A percentile compares a stretch with the other conserved stretches of the same genome.
Evolutionary conservation across 2,797 vertebrate species (phyloP).

Genomic region (Glossophaga mutica): DNA sequence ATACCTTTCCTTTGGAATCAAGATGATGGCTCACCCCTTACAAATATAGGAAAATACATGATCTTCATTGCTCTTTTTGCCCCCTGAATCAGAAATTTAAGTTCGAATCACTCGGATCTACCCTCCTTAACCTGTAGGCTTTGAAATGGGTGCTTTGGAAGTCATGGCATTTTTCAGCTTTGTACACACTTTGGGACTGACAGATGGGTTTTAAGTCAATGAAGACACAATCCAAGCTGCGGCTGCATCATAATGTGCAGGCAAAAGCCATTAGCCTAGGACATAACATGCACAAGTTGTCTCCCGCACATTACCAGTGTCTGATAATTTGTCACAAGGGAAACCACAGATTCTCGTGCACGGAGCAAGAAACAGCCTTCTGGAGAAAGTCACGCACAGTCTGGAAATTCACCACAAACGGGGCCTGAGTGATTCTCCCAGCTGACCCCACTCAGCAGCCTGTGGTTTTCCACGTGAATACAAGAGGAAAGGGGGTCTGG

Average conservation of each 20-base stretch:
- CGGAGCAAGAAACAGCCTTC: background rate
- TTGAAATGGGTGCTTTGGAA: slow-evolving; percentile 1
- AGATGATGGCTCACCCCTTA: background rate
- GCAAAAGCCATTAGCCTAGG: slow-evolving; percentile 29
- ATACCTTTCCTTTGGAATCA: background rate
- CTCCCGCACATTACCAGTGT: background rate
- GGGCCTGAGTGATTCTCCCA: background rate
- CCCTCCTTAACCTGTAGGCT: background rate
- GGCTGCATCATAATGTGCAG: background rate
- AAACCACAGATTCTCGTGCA: slow-evolving; percentile 16
- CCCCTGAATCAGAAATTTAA: background rate
- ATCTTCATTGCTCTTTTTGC: background rate
- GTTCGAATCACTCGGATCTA: background rate
- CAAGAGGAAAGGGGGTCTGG: background rate
- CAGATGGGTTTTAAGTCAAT: slow-evolving; percentile 44
- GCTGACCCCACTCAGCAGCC: background rate
- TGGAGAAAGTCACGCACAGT: background rate
- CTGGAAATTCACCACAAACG: background rate
- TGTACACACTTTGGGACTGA: background rate
- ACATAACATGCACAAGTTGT: background rate
- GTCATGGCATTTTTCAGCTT: background rate
- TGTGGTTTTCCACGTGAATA: background rate
- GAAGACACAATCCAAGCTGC: background rate
- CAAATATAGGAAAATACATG: background rate
- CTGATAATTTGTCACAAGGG: slow-evolving; percentile 42